Base-by-base conservation (phyloP, 2,888 invertebrate species). In the Agrochola lota region DNA sequence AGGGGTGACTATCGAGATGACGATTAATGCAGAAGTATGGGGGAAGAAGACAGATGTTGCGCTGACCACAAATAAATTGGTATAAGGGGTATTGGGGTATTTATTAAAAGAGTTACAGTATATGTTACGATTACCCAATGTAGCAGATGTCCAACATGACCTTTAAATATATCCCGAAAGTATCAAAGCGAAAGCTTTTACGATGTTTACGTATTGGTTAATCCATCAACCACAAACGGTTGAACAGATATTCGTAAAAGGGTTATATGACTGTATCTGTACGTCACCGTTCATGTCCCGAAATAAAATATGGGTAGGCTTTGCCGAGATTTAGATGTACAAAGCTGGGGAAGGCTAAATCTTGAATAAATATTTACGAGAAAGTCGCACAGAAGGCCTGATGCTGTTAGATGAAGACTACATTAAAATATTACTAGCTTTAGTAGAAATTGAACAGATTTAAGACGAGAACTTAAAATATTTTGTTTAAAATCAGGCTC, bases 251-350 rank as follows among this genome's bases (percentile, higher is more conserved):
- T 70, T 57, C 67, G 66, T 80, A 72, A 75, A 84, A 71, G 57
- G 83, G 60, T 70, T 63, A 55, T 69, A 69, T 49, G 71, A 84
- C 81, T 81, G 43, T 83, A 81, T 83, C 70, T 73, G 63, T 83
- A 43, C 40, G 30, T 57, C 2, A 30, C 67, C 46, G 73, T 68
- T 67, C 59, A 52, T 73, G 72, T 74, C 30, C 49, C 57, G 35
- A 70, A 83, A 73, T 82, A 73, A 73, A 82, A 84, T 84, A 73
- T 79, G 66, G 17, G 35, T 35, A 17, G 62, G 64, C 11, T 63
- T 64, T 59, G 35, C 62, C 35, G 62, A 81, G 80, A 64, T 75
- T 75, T 81, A n/a, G 17, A 7, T 26, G 15, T 67, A 43, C 64
- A 40, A 35, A 49, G 55, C 66, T 26, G 17, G 30, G 57, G n/a